Base-by-base conservation (phyloP, 2,888 invertebrate genomes). In the Leucophora obtusa region DNA sequence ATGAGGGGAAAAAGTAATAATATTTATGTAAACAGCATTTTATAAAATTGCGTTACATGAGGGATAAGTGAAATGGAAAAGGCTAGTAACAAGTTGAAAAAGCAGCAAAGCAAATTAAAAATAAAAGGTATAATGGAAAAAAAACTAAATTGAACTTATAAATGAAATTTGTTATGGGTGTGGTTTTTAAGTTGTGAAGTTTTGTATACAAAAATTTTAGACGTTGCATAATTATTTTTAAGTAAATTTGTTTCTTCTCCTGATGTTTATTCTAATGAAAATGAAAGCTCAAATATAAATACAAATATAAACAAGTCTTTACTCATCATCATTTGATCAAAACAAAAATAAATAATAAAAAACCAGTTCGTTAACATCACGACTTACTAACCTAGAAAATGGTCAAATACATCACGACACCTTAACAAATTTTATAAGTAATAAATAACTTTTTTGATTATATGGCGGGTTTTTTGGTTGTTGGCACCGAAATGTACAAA, bases 381-480 rank as follows among this genome's bases (percentile, higher is more conserved):
- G 81, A 59, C 82, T 79, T 82, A 83, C 79, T 84, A 83, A 83
- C 84, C 84, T 83, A 84, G 84, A 83, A 83, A 84, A 60, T 80
- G 80, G 79, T 74, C 82, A 82, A 77, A 82, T 76, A 74, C 79
- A 76, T 76, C 75, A 68, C 60, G 68, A 79, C 72, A 76, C 66
- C 73, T 77, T 77, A 65, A 60, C 50, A 47, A 10, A 17, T 14
- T 24, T 58, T 62, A 35, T 21, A 28, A 28, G 28, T 15, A 69
- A 54, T 69, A n/a, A 59, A 50, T 14, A 35, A 28, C 9, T 4
- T 0, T n/a, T 1, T 43, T 35, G 59, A 9, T 24, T 21, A 21
- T 3, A 7, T 43, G 60, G 33, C 15, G 35, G 58, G 11, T 43
- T n/a, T 11, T 11, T 50, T 28, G 10, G 21, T 14, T 43, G 15